A percentile compares a stretch with the other conserved stretches of the same genome.
Conservation (phyloP, 2,888 invertebrate genomes). For the Eupithecia centaureata region DNA sequence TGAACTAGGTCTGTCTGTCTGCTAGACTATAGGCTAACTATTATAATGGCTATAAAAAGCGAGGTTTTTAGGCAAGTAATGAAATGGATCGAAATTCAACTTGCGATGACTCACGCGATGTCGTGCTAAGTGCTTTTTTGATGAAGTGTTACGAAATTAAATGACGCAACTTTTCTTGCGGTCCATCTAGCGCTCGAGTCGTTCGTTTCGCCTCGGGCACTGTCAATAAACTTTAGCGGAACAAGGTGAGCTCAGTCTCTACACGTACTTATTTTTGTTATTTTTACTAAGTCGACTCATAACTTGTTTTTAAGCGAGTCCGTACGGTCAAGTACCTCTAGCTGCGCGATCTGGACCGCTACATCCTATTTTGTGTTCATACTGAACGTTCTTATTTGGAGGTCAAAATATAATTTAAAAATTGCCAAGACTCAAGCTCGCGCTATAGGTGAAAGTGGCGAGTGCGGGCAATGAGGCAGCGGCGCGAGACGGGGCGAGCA, state of each 20-base stretch:
- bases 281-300: conserved; percentile 58
- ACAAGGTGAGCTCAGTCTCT: conserved; percentile 70
- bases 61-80: conserved; percentile 20
- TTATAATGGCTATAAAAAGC: neutral
- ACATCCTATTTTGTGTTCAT: conserved; percentile 33
- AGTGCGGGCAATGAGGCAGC: conserved; percentile 74
- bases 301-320: conserved; percentile 47
- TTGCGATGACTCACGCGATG: conserved; percentile 60
- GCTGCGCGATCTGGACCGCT: conserved; percentile 29
- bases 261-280: conserved; percentile 49
- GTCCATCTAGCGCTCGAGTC: conserved; percentile 53
- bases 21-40: neutral
- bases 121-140: conserved; percentile 69
- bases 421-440: conserved; percentile 63
- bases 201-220: conserved; percentile 65
- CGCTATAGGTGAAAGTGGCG: conserved; percentile 79
- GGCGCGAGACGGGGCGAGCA: conserved; percentile 80
- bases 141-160: conserved; percentile 54
- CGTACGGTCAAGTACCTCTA: conserved; percentile 54
- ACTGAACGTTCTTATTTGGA: conserved; percentile 46
- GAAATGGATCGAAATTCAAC: conserved; percentile 38
- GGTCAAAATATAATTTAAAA: conserved; percentile 65
- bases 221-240: conserved; percentile 81
- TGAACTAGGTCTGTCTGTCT: neutral
- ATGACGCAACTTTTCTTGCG: conserved; percentile 73